Conservation (phyloP, 2,113 vertebrate species). For the Trichechus manatus region DNA sequence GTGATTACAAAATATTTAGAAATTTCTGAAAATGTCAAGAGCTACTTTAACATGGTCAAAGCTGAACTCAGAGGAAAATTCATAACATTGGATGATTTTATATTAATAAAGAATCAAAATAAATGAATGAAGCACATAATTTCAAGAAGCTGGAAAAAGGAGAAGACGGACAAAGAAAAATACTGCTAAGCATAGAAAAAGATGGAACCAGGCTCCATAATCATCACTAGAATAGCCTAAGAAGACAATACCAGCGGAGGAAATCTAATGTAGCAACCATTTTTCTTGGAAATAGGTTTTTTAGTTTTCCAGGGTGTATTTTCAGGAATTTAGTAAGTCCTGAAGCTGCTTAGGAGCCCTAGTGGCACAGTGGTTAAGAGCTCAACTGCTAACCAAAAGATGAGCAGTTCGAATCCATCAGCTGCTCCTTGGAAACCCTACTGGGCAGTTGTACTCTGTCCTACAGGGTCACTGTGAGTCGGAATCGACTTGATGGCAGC, state of each 20-base stretch:
- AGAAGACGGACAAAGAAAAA: conserved; percentile 31
- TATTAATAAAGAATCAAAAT: conserved; percentile 8
- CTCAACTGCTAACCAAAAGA: no score
- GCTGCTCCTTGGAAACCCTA: no score
- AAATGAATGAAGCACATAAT: conserved; percentile 23
- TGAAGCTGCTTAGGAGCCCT: neutral
- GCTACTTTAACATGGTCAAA: conserved; percentile 19
- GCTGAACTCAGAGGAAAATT: conserved; percentile 51
- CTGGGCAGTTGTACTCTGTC: no score
- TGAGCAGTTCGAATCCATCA: no score
- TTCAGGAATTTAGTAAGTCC: conserved; percentile 18
- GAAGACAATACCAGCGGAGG: neutral
- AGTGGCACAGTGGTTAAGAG: no score
- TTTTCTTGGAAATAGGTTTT: conserved; percentile 1
- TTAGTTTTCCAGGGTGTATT: neutral
- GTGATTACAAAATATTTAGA: conserved; percentile 2
- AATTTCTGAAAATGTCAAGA: neutral
- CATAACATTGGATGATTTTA: neutral
- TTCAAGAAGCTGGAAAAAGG: neutral
- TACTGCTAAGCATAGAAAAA: neutral
- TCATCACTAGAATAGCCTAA: neutral
- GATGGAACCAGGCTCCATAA: no score
- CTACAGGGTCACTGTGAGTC: no score
- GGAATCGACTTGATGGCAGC: no score
- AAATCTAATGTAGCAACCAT: neutral